Conservation (phyloP, 2,888 invertebrate genomes). For the Osmoderma eremita region DNA sequence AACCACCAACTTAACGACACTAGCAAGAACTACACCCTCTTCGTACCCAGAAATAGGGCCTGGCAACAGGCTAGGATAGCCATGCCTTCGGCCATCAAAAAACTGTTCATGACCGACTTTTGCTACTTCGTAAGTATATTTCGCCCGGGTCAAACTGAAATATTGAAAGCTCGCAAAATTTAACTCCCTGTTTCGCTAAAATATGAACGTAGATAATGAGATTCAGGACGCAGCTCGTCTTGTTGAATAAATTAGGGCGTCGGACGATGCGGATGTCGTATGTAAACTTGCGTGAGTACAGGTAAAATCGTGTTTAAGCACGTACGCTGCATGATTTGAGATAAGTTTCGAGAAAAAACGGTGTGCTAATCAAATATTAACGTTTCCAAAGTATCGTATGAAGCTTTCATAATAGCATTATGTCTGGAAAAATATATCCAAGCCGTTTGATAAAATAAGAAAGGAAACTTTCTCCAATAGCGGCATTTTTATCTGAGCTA, state of each 20-base stretch:
- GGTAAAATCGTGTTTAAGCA: too few relatives aligned
- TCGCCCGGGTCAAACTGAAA: not conserved
- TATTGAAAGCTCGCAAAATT: not conserved
- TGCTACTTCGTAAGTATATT: constrained; percentile 77
- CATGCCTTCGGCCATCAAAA: constrained; percentile 85
- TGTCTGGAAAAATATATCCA: too few relatives aligned
- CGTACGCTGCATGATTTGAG: too few relatives aligned
- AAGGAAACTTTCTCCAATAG: too few relatives aligned
- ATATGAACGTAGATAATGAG: not conserved
- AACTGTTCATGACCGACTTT: constrained; percentile 83
- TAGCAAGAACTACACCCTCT: constrained; percentile 86
- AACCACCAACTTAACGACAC: constrained; percentile 81
- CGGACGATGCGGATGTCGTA: too few relatives aligned
- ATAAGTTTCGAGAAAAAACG: not conserved
- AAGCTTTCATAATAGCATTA: too few relatives aligned
- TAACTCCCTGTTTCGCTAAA: not conserved
- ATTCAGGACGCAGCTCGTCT: too few relatives aligned
- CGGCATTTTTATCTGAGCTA: too few relatives aligned
- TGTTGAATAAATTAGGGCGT: not conserved
- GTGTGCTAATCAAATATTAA: too few relatives aligned
- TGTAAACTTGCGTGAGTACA: too few relatives aligned
- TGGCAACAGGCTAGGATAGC: constrained; percentile 82
- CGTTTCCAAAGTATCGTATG: not conserved
- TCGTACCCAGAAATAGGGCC: constrained; percentile 90
- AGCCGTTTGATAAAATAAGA: too few relatives aligned